Evolutionary conservation across 2,797 vertebrate species (phyloP).

Genomic region (Typhlichthys subterraneus): DNA sequence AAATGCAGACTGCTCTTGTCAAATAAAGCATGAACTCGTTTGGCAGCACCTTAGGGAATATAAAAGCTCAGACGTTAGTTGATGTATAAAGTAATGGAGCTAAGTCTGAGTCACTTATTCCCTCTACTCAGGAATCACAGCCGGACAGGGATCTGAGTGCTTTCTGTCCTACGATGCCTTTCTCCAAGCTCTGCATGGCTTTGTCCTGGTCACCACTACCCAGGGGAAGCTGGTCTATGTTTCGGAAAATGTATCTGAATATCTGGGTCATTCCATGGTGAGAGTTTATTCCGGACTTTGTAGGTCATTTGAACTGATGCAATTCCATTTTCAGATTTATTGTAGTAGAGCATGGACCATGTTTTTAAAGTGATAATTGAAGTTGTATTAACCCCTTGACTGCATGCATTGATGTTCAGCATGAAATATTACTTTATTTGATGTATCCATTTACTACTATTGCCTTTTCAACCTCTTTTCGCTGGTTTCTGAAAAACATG

Average conservation of each 20-base stretch:
- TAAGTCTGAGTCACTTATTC: conserved; percentile 22
- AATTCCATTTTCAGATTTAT: too few species aligned
- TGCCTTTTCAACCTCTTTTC: too few species aligned
- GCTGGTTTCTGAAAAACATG: too few species aligned
- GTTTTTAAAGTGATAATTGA: too few species aligned
- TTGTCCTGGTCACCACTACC: conserved; percentile 77
- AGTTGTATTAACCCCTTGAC: too few species aligned
- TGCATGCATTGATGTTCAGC: too few species aligned
- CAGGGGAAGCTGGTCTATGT: conserved; percentile 81
- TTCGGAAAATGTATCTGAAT: conserved; percentile 82
- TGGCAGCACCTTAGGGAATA: conserved; percentile 8
- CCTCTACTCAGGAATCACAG: conserved; percentile 48
- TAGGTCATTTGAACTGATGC: background rate
- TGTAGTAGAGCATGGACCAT: too few species aligned
- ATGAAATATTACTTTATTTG: too few species aligned
- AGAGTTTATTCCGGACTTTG: conserved; percentile 36
- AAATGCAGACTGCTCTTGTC: conserved; percentile 12
- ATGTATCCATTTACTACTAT: too few species aligned
- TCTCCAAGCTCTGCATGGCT: conserved; percentile 80
- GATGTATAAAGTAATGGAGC: conserved; percentile 20
- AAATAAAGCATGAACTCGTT: conserved; percentile 20
- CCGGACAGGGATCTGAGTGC: conserved; percentile 10
- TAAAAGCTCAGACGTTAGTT: conserved; percentile 28
- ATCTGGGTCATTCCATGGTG: conserved; percentile 85
- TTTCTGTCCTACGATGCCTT: conserved; percentile 66